Conservation (phyloP, 2,888 invertebrate genomes). For the Papilio elwesi region DNA sequence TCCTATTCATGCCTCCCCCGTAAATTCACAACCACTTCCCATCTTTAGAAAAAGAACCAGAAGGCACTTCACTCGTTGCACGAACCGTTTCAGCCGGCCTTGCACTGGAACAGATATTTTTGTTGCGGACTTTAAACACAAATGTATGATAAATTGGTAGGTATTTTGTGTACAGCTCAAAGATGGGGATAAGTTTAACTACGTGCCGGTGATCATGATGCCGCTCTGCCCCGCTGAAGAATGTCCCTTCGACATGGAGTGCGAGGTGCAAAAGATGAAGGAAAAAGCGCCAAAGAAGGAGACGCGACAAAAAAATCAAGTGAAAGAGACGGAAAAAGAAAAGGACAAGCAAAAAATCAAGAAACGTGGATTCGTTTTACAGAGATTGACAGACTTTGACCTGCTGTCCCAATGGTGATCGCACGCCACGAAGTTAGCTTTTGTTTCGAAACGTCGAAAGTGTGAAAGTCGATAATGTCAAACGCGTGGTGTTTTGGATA, state of each 20-base stretch:
- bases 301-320: constrained; percentile 32
- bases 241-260: constrained; percentile 74
- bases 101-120: too few species aligned
- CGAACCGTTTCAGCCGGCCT: too few species aligned
- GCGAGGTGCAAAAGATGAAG: constrained; percentile 64
- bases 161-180: constrained; percentile 47
- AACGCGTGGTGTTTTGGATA: too few species aligned
- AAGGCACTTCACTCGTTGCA: too few species aligned
- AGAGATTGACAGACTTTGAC: constrained; percentile 73
- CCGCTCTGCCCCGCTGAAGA: constrained; percentile 69
- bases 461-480: too few species aligned
- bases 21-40: too few species aligned
- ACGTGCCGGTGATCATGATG: constrained; percentile 77
- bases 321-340: constrained; percentile 54
- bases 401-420: constrained; percentile 66
- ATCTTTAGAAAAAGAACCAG: too few species aligned
- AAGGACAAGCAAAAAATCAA: constrained; percentile 62
- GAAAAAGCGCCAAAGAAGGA: constrained; percentile 51
- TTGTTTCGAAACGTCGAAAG: too few species aligned
- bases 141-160: too few species aligned
- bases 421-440: too few species aligned
- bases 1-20: too few species aligned
- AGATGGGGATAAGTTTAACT: constrained; percentile 57
- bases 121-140: too few species aligned
- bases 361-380: constrained; percentile 67